Evolutionary conservation across 2,113 vertebrate species (phyloP), one percentile per base, ranked within the genome.

Genomic region (Empidonax alnorum): DNA sequence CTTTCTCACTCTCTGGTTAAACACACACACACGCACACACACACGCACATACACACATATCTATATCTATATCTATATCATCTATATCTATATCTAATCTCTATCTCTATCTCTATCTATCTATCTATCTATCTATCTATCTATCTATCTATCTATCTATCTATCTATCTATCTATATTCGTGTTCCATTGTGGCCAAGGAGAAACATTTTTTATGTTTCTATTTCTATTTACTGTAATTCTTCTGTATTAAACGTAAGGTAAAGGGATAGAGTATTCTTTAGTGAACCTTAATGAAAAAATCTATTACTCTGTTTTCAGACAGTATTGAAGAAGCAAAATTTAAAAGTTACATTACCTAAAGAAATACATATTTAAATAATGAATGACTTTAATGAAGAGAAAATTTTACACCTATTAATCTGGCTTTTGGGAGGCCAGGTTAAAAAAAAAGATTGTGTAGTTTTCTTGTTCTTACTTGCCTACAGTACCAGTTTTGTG

Each of bases 191-290:
- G 30, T 89, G 92, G 63, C 89, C 62, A 95, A 56, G 65, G 80
- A 96, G 86, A 96, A 94, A 90, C 87, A 82, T 96, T 97, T 96
- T 97, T 82, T 97, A 90, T 94, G 53, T 96, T 98, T 96, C 81
- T 80, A 93, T 90, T 97, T 97, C 81, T 80, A 93, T 90, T 97
- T 97, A 96, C 72, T 96, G 91, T 87, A 97, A 97, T 95, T 94
- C 73, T 94, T 94, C 35, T 95, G n/a, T 94, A 52, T 92, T 67
- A 42, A 94, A 78, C 80, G 42, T 93, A 95, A 96, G n/a, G 90
- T 97, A 85, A 96, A 93, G 76, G 71, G 27, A 87, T 58, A 30
- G 6, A 62, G 21, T 79, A 79, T 92, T 79, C 41, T 24, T 92
- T 92, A 90, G 86, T 42, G 33, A 46, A 85, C 31, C 39, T 96